Evolutionary conservation across 1,140 invertebrate species (phyloP).

Genomic region (Magallana ariakensis): DNA sequence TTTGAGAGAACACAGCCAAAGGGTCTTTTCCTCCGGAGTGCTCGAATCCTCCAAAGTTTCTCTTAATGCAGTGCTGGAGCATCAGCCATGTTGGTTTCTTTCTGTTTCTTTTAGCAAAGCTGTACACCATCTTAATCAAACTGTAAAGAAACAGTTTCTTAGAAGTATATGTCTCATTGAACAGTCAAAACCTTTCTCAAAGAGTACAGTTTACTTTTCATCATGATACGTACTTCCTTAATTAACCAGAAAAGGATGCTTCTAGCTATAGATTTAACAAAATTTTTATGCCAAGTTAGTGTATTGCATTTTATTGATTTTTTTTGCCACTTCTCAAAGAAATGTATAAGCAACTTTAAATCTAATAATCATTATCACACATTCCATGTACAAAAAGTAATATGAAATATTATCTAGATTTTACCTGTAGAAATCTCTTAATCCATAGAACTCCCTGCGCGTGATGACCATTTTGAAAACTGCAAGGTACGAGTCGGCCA

Average conservation of each 20-base stretch:
- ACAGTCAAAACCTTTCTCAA: too few species aligned
- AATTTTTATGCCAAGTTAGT: too few species aligned
- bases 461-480: conserved; percentile 65
- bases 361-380: too few species aligned
- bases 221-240: too few species aligned
- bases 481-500: conserved; percentile 71
- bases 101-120: conserved; percentile 62
- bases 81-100: conserved; percentile 64
- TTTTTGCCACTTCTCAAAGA: neutral
- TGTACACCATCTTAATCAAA: conserved; percentile 76
- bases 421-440: conserved; percentile 78
- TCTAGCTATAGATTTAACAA: too few species aligned
- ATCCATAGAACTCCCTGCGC: conserved; percentile 77
- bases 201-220: too few species aligned
- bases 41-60: conserved; percentile 76
- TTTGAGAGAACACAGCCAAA: conserved; percentile 64
- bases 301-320: neutral
- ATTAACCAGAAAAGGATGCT: too few species aligned
- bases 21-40: conserved; percentile 58
- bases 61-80: conserved; percentile 68
- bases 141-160: conserved; percentile 51
- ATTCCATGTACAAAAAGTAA: neutral
- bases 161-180: too few species aligned
- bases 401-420: neutral
- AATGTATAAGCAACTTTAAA: too few species aligned